phyloP scores from a whole-genome alignment of 2,113 vertebrate species.

The Lutjanus erythropterus region DNA sequence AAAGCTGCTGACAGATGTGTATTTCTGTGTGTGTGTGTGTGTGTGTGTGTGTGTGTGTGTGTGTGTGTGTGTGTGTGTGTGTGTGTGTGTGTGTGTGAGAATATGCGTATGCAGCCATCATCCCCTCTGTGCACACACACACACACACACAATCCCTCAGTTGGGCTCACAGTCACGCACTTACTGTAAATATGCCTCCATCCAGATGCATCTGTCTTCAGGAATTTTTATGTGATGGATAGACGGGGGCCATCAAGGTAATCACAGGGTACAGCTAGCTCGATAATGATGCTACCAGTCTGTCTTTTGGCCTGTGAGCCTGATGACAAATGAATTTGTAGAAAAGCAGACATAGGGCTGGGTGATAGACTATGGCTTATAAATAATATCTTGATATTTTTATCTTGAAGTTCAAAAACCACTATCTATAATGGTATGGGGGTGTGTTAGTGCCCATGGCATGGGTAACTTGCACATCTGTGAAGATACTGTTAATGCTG shows the following conservation, averaged over 20 bases:
- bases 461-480: too few species aligned
- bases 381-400: too few species aligned
- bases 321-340: conserved; percentile 44
- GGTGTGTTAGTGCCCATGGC: too few species aligned
- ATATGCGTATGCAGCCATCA: conserved; percentile 25
- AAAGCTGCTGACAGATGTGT: conserved; percentile 71
- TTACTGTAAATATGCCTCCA: conserved; percentile 62
- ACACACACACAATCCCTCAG: conserved; percentile 13
- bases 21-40: conserved; percentile 30
- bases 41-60: conserved; percentile 39
- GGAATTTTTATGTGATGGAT: conserved; percentile 60
- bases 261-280: conserved; percentile 55
- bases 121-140: conserved; percentile 4
- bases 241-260: conserved; percentile 48
- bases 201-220: conserved; percentile 57
- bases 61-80: conserved; percentile 10
- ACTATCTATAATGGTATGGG: too few species aligned
- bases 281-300: conserved; percentile 47
- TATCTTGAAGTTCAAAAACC: too few species aligned
- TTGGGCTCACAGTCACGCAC: conserved; percentile 53
- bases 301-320: conserved; percentile 38
- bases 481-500: too few species aligned
- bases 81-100: conserved; percentile 40
- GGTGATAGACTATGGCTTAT: too few species aligned
- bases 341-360: conserved; percentile 10